phyloP scores from a whole-genome alignment of 2,113 vertebrate species.

The Pyxicephalus adspersus region DNA sequence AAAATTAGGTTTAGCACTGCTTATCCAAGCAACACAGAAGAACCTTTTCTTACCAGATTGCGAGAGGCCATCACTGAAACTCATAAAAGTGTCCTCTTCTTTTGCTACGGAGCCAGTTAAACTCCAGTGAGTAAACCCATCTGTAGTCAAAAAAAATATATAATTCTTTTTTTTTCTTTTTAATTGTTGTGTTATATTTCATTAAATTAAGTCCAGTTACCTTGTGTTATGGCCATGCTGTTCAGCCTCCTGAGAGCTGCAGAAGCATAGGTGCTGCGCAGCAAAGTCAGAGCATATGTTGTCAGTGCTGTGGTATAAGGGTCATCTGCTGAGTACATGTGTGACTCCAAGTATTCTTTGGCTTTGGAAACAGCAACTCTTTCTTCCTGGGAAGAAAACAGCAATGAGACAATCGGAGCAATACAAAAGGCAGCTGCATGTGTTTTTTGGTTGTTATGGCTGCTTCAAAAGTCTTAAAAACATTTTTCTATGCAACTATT shows the following conservation, averaged over 20 bases:
- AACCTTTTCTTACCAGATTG: constrained; percentile 79
- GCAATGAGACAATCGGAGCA: neutral
- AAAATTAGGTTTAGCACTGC: neutral
- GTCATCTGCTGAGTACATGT: constrained; percentile 81
- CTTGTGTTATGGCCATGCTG: constrained; percentile 88
- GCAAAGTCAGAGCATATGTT: constrained; percentile 81
- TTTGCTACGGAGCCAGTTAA: constrained; percentile 80
- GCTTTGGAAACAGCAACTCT: constrained; percentile 81
- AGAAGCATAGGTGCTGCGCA: constrained; percentile 78
- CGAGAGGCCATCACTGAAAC: constrained; percentile 86
- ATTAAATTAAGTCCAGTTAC: constrained; percentile 63
- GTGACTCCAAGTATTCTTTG: constrained; percentile 85
- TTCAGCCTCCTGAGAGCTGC: constrained; percentile 79
- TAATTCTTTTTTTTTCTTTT: too few relatives aligned
- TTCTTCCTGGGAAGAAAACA: constrained; percentile 75
- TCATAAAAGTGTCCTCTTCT: constrained; percentile 88
- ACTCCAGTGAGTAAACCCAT: constrained; percentile 94
- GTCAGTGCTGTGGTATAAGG: constrained; percentile 86
- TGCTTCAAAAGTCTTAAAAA: too few relatives aligned
- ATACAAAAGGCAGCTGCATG: too few relatives aligned
- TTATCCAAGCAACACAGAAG: neutral
- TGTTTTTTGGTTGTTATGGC: too few relatives aligned
- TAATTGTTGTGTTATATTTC: too few relatives aligned
- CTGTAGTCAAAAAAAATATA: constrained; percentile 61
- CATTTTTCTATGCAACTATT: too few relatives aligned